Base-by-base conservation (phyloP, 1,140 invertebrate species). In the Heliothis subflexa region DNA sequence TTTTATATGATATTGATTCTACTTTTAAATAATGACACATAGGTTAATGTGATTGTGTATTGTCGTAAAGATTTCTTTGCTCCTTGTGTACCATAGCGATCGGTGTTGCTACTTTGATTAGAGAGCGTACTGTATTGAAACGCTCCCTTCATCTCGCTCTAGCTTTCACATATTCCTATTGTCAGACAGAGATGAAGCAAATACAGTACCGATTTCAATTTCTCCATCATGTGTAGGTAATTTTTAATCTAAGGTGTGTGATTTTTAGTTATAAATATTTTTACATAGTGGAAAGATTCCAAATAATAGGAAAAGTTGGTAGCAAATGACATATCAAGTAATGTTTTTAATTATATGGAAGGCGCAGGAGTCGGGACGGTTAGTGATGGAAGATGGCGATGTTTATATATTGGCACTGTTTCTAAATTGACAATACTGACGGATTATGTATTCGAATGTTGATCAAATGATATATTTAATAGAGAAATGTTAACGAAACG, bases 251-350 rank as follows among this genome's bases (percentile, higher is more conserved):
- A 94, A 94, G 89, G 85, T 91, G 91, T 93, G 91, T 94, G 91
- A 92, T 90, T 93, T 85, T 94, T 88, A 89, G 86, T 91, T 91
- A 86, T 88, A 83, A 81, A 89, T 91, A 86, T 89, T 93, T 88
- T 90, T 91, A 87, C 85, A 88, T 79, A 83, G 85, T 77, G 89
- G 93, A 94, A 94, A 94, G 93, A 93, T 94, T 94, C 93, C 93
- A 94, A 94, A 94, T 91, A 83, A 68, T 90, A 82, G 71, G 84
- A 83, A 76, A 89, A 86, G 73, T 75, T 75, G 88, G 87, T 93
- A 93, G 93, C 84, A 89, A 92, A 91, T 94, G 87, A 94, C 93
- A 94, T 94, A 94, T 94, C 93, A 94, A 86, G 88, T 89, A 91
- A 93, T 89, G 88, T 92, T 94, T 93, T 83, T 87, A 86, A 89